phyloP scores from a whole-genome alignment of 2,797 vertebrate species.

The Bovichtus diacanthus region DNA sequence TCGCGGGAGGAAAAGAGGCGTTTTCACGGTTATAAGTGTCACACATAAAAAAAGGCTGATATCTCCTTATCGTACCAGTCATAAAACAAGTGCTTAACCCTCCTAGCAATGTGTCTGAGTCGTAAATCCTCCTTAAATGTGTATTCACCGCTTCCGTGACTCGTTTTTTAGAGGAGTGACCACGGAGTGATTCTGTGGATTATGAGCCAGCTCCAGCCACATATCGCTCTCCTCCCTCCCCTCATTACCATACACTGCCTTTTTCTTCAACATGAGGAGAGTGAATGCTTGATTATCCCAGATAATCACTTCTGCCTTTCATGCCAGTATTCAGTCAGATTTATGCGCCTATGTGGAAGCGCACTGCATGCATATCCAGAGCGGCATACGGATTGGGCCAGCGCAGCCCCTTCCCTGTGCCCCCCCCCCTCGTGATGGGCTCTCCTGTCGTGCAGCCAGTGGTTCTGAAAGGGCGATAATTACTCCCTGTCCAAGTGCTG shows the following conservation, averaged over 20 bases:
- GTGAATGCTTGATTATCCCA: slow-evolving; percentile 83
- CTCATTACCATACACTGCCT: slow-evolving; percentile 75
- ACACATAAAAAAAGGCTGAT: slow-evolving; percentile 75
- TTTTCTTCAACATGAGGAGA: slow-evolving; percentile 73
- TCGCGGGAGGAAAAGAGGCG: slow-evolving; percentile 60
- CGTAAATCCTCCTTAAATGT: slow-evolving; percentile 81
- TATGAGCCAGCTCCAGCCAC: slow-evolving; percentile 63
- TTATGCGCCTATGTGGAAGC: slow-evolving; percentile 65
- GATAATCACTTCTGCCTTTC: slow-evolving; percentile 79
- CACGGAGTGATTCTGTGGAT: slow-evolving; percentile 68
- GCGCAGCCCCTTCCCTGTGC: slow-evolving; percentile 22
- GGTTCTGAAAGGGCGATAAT: slow-evolving; percentile 79
- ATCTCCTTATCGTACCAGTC: slow-evolving; percentile 75
- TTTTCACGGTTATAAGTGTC: slow-evolving; percentile 74
- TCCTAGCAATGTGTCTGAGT: slow-evolving; percentile 55
- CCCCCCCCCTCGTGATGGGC: slow-evolving; percentile 58
- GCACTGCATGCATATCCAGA: slow-evolving; percentile 51
- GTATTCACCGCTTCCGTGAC: slow-evolving; percentile 49
- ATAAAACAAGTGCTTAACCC: slow-evolving; percentile 81
- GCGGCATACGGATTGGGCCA: slow-evolving; percentile 41
- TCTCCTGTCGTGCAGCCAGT: slow-evolving; percentile 67
- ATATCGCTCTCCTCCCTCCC: background rate
- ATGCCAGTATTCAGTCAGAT: slow-evolving; percentile 76
- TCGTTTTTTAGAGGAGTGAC: slow-evolving; percentile 76
- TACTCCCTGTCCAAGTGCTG: slow-evolving; percentile 64